Evolutionary conservation across 2,888 invertebrate genomes (phyloP).

Genomic region (Hirtodrosophila histrioides): DNA sequence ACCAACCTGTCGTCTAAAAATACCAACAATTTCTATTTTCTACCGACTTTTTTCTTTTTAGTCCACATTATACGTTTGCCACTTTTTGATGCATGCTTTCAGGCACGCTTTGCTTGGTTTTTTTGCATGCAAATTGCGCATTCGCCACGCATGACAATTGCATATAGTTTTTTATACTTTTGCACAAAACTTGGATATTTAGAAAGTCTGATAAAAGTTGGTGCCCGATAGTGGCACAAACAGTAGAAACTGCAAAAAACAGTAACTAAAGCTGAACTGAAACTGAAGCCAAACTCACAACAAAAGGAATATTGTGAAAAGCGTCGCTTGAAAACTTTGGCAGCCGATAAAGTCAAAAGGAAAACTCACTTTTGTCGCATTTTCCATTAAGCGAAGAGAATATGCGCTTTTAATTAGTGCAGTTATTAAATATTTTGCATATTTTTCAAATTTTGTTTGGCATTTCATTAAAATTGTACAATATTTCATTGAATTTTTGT

Average conservation of each 20-base stretch:
- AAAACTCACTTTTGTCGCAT: too few relatives aligned
- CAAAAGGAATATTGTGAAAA: conserved; percentile 25
- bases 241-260: conserved; percentile 22
- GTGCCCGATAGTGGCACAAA: conserved; percentile 1
- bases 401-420: conserved; percentile 4
- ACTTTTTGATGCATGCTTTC: conserved; percentile 58
- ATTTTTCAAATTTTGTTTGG: background rate
- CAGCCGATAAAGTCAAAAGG: conserved; percentile 9
- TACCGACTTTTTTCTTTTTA: too few relatives aligned
- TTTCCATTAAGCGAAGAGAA: too few relatives aligned
- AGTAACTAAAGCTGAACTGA: conserved; percentile 11
- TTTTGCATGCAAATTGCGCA: conserved; percentile 63
- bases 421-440: background rate
- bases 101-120: conserved; percentile 38
- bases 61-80: too few relatives aligned
- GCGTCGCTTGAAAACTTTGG: conserved; percentile 31
- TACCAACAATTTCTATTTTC: too few relatives aligned
- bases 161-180: conserved; percentile 20
- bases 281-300: background rate
- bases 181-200: conserved; percentile 10
- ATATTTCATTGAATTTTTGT: too few relatives aligned
- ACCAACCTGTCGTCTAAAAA: background rate
- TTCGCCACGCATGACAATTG: conserved; percentile 69
- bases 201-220: conserved; percentile 29
- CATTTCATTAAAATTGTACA: too few relatives aligned